Evolutionary conservation across 2,888 invertebrate genomes (phyloP).

Genomic region (Heliconius cydno): DNA sequence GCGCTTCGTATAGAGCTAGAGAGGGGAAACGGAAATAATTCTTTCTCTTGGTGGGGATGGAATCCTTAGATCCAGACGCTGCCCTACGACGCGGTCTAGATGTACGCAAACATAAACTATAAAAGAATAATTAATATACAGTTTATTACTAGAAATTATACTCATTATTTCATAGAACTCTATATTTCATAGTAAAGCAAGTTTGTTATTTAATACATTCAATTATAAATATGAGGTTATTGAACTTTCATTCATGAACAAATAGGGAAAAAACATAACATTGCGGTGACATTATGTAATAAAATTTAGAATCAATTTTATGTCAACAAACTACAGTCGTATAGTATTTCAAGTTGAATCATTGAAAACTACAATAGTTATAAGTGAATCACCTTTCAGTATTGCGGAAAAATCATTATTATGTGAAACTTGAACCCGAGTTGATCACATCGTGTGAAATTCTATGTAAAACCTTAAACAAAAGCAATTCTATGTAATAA

Average conservation of each 20-base stretch:
- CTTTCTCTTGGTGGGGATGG: no score
- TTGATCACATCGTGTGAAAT: conserved; percentile 65
- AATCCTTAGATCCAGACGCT: no score
- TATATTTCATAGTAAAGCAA: not conserved
- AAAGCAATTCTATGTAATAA: not conserved
- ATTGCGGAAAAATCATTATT: conserved; percentile 57
- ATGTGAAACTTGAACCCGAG: conserved; percentile 63
- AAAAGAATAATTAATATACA: not conserved
- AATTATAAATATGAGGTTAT: conserved; percentile 35
- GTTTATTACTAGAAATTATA: not conserved
- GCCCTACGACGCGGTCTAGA: no score
- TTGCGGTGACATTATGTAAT: conserved; percentile 42
- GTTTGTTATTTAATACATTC: conserved; percentile 16
- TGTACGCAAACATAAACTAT: no score
- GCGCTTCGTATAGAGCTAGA: no score
- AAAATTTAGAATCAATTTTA: conserved; percentile 36
- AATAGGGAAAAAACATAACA: conserved; percentile 37
- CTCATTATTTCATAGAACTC: not conserved
- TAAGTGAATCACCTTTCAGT: conserved; percentile 48
- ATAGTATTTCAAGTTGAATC: conserved; percentile 50
- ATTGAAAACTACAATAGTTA: conserved; percentile 43
- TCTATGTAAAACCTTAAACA: not conserved
- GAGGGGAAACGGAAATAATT: no score
- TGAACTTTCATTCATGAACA: conserved; percentile 47
- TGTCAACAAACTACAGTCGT: conserved; percentile 49